Percentiles rank a stretch among this genome's conserved stretches.
phyloP scores from a whole-genome alignment of 2,113 vertebrate genomes.

The Ia io region DNA sequence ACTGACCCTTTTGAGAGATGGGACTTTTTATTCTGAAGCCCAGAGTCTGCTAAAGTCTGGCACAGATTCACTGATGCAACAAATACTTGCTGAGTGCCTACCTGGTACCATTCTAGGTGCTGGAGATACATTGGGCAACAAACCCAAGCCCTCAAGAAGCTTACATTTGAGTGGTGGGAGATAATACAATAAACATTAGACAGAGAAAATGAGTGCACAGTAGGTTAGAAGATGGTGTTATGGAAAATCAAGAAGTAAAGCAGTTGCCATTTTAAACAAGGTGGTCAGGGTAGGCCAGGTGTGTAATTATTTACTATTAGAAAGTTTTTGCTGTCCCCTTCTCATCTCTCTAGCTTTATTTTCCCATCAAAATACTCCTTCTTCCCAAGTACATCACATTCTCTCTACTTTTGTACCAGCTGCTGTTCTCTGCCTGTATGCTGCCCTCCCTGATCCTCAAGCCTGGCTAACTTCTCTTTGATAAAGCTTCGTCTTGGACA shows the following conservation, averaged over 20 bases:
- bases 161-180: background rate
- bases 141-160: background rate
- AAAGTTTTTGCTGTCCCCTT: background rate
- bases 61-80: background rate
- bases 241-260: background rate
- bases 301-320: background rate
- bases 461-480: background rate
- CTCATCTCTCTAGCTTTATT: background rate
- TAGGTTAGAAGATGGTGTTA: background rate
- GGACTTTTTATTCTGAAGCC: background rate
- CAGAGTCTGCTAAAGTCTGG: background rate
- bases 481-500: background rate
- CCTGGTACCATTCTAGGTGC: background rate
- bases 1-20: background rate
- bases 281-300: background rate
- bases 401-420: background rate
- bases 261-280: background rate
- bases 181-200: background rate
- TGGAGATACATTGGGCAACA: background rate
- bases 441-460: background rate
- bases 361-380: background rate
- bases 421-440: background rate
- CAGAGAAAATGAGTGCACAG: background rate
- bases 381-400: background rate
- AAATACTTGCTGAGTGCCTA: background rate